Percentiles rank a stretch among this genome's conserved stretches.
Conservation (phyloP, 1,140 invertebrate species). For the Prorops nasuta region DNA sequence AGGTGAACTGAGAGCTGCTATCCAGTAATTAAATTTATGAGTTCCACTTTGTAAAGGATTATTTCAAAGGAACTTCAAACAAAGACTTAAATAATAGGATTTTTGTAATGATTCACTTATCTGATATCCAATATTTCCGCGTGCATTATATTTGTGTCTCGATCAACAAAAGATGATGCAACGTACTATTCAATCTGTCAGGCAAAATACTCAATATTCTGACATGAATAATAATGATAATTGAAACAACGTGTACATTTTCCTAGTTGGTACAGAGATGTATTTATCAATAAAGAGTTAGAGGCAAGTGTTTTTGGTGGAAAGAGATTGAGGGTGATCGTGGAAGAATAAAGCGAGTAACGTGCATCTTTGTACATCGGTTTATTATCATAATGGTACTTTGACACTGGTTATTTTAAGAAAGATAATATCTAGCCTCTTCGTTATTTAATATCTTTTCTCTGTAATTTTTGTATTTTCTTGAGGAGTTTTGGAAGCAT, state of each 20-base stretch:
- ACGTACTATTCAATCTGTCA: too few relatives aligned
- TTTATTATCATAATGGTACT: conserved; percentile 53
- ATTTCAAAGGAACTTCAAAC: conserved; percentile 32
- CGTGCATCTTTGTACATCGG: conserved; percentile 52
- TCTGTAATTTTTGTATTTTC: conserved; percentile 21
- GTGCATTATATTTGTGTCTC: too few relatives aligned
- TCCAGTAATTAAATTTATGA: conserved; percentile 31
- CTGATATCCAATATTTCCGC: too few relatives aligned
- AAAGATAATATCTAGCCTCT: conserved; percentile 55
- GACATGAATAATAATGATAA: conserved; percentile 20
- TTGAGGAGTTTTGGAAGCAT: conserved; percentile 21
- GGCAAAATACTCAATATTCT: conserved; percentile 23
- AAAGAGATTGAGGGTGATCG: neutral
- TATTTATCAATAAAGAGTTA: too few relatives aligned
- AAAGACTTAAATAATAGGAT: conserved; percentile 18
- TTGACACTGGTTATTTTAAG: conserved; percentile 56
- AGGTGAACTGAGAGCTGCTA: conserved; percentile 21
- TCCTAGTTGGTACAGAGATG: too few relatives aligned
- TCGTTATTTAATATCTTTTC: conserved; percentile 29
- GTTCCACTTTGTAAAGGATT: conserved; percentile 23
- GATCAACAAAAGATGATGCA: too few relatives aligned
- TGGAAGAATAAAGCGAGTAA: conserved; percentile 14
- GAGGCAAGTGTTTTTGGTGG: too few relatives aligned
- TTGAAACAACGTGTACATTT: conserved; percentile 11
- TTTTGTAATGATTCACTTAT: too few relatives aligned